Base-by-base conservation (phyloP, 2,113 vertebrate species). In the Heterotilapia buettikoferi region DNA sequence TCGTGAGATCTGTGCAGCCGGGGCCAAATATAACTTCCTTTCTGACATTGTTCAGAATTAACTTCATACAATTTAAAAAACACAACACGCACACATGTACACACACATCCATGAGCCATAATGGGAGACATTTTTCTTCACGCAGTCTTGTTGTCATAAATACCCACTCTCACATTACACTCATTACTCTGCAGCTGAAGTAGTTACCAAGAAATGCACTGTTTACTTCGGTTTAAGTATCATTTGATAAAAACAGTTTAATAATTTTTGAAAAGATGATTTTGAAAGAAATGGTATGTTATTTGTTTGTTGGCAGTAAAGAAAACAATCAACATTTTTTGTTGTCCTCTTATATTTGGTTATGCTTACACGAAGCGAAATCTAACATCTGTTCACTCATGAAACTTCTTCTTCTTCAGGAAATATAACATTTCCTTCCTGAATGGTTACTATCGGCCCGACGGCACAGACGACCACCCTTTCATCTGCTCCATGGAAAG, bases 401-500 rank as follows among this genome's bases (percentile, higher is more conserved):
- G 29, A 78, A 52, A 12, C 13, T 21, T 45, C 11, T 19, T 38
- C 26, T 19, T 33, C 26, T 81, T 5, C 84, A 99, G 98, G 96
- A 97, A 96, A 3, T 97, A 98, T 88, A 99, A 99, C 93, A 91
- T 98, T 50, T 98, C 97, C 89, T 98, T 98, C 93, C 95, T 98
- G 88, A 97, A 96, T 61, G 96, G 96, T 0, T 99, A 99, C 95
- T 99, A 99, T 93, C 97, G 96, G 52, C 95, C 97, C 0, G 98
- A 99, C 9, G 98, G 97, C 83, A 97, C 97, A 0, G 98, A 99
- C 8, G 98, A 99, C 86, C 97, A 97, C 71, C 98, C 98, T 0
- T 99, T 99, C 96, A 99, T 99, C 95, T 99, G 99, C 94, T 99
- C 99, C 0, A 97, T 96, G 0, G 97, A 97, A 56, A 96, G 98